Evolutionary conservation across 1,140 invertebrate species (phyloP).

Genomic region (Antheraea pernyi): DNA sequence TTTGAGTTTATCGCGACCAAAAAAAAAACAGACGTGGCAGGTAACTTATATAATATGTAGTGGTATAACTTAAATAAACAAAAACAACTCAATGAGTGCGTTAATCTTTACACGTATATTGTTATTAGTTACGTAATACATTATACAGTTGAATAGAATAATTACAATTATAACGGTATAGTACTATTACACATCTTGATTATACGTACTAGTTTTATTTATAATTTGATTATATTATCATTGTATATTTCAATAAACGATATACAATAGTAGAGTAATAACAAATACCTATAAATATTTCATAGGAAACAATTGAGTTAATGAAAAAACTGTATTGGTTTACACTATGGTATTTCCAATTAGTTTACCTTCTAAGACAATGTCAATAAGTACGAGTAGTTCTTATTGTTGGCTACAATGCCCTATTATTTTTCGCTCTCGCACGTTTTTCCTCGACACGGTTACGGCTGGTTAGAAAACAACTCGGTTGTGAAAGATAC

Average conservation of each 20-base stretch:
- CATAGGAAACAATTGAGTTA: background rate
- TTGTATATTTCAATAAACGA: background rate
- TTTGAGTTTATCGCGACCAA: no score
- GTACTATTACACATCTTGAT: no score
- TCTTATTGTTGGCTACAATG: constrained; percentile 51
- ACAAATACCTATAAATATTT: background rate
- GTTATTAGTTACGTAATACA: no score
- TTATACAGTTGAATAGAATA: no score
- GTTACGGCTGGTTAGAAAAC: constrained; percentile 58
- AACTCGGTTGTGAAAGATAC: constrained; percentile 52
- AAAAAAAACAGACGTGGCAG: no score
- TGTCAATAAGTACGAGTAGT: constrained; percentile 29
- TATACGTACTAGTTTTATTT: no score
- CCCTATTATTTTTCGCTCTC: constrained; percentile 63
- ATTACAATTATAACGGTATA: no score
- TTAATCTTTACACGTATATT: no score
- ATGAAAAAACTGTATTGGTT: background rate
- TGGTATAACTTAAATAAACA: no score
- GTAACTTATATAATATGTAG: no score
- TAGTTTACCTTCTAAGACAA: constrained; percentile 25
- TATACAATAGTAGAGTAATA: background rate
- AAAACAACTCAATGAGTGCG: no score
- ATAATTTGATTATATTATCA: no score
- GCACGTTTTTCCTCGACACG: constrained; percentile 73
- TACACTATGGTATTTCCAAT: constrained; percentile 3